phyloP scores from a whole-genome alignment of 1,140 invertebrate species.

The Trachymyrmex cornetzi region DNA sequence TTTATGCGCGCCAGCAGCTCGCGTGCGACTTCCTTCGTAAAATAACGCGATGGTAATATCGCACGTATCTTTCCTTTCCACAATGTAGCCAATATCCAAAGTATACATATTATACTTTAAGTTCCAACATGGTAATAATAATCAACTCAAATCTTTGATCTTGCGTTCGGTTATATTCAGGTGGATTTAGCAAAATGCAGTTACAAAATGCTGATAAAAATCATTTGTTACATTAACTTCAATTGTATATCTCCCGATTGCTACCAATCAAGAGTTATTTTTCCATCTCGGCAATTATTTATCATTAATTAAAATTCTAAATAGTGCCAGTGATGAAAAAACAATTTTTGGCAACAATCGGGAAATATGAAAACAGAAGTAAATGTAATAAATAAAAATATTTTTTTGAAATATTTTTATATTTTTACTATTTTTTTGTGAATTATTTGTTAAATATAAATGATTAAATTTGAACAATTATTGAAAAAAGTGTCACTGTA shows the following conservation, averaged over 20 bases:
- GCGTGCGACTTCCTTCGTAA: slow-evolving; percentile 32
- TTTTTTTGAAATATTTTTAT: background rate
- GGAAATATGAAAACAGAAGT: background rate
- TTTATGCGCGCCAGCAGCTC: slow-evolving; percentile 36
- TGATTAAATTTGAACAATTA: background rate
- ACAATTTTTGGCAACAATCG: background rate
- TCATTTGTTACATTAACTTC: no score
- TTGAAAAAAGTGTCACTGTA: slow-evolving; percentile 34
- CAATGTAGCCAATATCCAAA: slow-evolving; percentile 11
- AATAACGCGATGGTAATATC: slow-evolving; percentile 34
- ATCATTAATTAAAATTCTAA: no score
- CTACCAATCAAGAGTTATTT: no score
- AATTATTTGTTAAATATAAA: background rate
- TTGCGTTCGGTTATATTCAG: background rate
- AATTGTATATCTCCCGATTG: no score
- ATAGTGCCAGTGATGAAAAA: no score
- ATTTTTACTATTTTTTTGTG: background rate
- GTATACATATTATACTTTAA: background rate
- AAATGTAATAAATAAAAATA: background rate
- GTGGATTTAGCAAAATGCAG: background rate
- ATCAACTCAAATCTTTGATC: slow-evolving; percentile 42
- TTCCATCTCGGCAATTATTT: no score
- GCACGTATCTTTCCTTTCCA: background rate
- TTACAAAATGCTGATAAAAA: no score
- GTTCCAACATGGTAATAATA: slow-evolving; percentile 64